Percentiles rank a stretch among this genome's conserved stretches.
These are phyloP conservation scores for Procapra przewalskii DNA, from an alignment of 2,113 vertebrate genomes.

Conservation along the genomic window DNA sequence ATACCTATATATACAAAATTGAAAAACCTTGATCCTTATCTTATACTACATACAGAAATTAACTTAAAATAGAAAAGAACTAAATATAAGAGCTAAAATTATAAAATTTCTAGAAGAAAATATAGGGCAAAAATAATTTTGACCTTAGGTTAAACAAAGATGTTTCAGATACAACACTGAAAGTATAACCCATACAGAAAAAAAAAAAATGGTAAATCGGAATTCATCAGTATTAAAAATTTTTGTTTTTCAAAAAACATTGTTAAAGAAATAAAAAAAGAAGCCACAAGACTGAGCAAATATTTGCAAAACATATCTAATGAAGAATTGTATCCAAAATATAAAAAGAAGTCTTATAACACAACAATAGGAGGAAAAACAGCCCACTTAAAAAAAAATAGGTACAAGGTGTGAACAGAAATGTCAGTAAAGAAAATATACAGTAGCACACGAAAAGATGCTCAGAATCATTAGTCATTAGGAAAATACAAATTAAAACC, in stretches of 20 bases:
- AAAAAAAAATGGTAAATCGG: not conserved
- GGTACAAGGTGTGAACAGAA: not conserved
- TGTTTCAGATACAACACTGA: not conserved
- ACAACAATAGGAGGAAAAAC: not conserved
- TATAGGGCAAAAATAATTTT: not conserved
- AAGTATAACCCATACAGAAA: not conserved
- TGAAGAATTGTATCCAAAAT: not conserved
- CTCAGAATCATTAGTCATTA: not conserved
- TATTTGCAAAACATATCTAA: not conserved
- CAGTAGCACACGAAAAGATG: not conserved
- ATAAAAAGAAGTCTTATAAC: not conserved
- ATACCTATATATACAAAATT: not conserved
- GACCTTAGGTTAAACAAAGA: not conserved
- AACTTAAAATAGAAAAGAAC: not conserved
- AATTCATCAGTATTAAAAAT: not conserved
- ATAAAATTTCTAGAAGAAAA: not conserved
- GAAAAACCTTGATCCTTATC: not conserved
- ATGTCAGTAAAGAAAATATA: not conserved
- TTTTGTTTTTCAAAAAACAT: not conserved
- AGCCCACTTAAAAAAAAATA: not conserved
- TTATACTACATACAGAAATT: not conserved
- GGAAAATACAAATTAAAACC: not conserved
- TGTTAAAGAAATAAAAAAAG: not conserved
- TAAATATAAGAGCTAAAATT: not conserved
- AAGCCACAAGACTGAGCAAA: not conserved